A percentile compares a stretch with the other conserved stretches of the same genome.
Evolutionary conservation across 2,888 invertebrate species (phyloP).

Genomic region (Eupithecia tripunctaria): DNA sequence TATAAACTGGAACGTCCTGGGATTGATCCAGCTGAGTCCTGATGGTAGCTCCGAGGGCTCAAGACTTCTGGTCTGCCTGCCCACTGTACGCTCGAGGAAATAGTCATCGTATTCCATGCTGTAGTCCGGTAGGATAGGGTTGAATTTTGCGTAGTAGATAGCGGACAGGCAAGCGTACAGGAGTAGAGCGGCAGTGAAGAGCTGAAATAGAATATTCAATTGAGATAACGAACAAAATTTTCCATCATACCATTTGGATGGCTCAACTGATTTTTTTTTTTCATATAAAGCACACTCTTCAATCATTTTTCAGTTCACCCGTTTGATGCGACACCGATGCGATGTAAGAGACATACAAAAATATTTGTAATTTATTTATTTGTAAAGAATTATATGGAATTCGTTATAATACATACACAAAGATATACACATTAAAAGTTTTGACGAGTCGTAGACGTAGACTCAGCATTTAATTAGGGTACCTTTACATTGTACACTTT

Average conservation of each 20-base stretch:
- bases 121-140: slow-evolving; percentile 91
- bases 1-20: slow-evolving; percentile 87
- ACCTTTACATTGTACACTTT: no score
- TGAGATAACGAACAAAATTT: background rate
- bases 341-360: no score
- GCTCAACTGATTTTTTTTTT: background rate
- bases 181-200: slow-evolving; percentile 91
- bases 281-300: background rate
- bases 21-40: slow-evolving; percentile 83
- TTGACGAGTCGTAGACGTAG: no score
- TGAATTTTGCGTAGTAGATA: slow-evolving; percentile 94
- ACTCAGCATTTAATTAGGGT: no score
- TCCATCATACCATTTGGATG: background rate
- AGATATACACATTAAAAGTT: no score
- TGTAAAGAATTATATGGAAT: no score
- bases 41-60: slow-evolving; percentile 70
- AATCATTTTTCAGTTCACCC: background rate
- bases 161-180: slow-evolving; percentile 94
- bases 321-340: no score
- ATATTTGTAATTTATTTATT: no score
- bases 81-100: slow-evolving; percentile 87
- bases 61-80: slow-evolving; percentile 75
- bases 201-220: slow-evolving; percentile 78
- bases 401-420: no score
- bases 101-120: slow-evolving; percentile 90